Evolutionary conservation across 35 echinoderm and acorn worm species (phyloP).

Genomic region (Nesometra sesokonis): DNA sequence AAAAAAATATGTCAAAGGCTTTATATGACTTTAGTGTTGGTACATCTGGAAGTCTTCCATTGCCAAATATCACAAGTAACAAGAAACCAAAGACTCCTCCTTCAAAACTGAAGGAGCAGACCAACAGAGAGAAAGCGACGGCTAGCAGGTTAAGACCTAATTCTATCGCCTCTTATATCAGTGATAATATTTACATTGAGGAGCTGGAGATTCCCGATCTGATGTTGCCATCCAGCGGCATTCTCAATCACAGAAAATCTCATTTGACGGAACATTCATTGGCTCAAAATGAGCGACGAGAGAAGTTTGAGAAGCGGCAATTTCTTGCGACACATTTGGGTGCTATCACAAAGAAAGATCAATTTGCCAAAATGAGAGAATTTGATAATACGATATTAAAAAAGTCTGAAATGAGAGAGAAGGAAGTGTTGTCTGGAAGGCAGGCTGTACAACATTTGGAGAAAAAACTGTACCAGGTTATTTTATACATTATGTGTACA

Average conservation of each 20-base stretch:
- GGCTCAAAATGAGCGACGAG: neutral
- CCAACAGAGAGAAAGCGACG: neutral
- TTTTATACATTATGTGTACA: neutral
- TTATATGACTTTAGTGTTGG: constrained; percentile 91
- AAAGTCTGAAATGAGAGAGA: constrained; percentile 66
- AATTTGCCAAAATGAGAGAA: constrained; percentile 61
- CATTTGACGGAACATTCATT: neutral
- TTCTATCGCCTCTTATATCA: constrained; percentile 49
- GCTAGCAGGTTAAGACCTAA: constrained; percentile 21
- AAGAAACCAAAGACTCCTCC: neutral
- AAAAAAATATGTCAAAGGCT: constrained; percentile 46
- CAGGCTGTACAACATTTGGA: constrained; percentile 81
- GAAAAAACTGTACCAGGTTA: constrained; percentile 58
- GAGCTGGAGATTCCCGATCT: constrained; percentile 73
- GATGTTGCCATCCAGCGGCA: constrained; percentile 39
- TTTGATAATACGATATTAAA: constrained; percentile 73
- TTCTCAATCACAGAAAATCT: neutral
- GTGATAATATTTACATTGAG: constrained; percentile 57
- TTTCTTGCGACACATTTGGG: constrained; percentile 71
- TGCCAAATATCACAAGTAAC: neutral
- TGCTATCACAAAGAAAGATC: constrained; percentile 88
- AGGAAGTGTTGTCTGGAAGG: constrained; percentile 63
- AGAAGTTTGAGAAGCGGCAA: constrained; percentile 41
- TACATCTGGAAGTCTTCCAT: constrained; percentile 70
- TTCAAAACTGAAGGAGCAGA: neutral